Evolutionary conservation across 2,888 invertebrate genomes (phyloP).

Genomic region (Rhagium mordax): DNA sequence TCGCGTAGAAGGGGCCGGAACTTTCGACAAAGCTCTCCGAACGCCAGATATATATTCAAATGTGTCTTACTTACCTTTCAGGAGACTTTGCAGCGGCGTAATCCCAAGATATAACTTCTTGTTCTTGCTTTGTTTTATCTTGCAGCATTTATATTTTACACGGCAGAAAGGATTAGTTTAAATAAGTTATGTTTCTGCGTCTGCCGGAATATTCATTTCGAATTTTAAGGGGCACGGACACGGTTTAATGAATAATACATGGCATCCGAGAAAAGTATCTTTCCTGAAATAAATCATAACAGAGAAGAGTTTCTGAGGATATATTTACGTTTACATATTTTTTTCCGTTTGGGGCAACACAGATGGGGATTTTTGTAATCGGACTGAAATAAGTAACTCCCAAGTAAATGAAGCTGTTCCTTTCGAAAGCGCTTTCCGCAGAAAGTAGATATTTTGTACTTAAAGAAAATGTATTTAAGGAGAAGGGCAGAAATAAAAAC

Average conservation of each 20-base stretch:
- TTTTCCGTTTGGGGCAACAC: neutral
- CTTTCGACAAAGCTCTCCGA: neutral
- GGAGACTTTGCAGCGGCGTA: neutral
- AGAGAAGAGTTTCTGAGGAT: neutral
- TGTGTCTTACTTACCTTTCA: conserved; percentile 16
- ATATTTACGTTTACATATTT: conserved; percentile 4
- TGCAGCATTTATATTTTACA: conserved; percentile 46
- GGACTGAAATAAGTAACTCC: neutral
- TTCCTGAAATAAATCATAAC: conserved; percentile 20
- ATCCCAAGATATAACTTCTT: conserved; percentile 27
- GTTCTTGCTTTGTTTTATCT: conserved; percentile 26
- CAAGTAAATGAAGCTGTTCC: neutral
- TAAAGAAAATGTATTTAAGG: too few species aligned
- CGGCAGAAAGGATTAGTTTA: conserved; percentile 50
- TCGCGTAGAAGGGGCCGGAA: neutral
- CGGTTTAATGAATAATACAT: conserved; percentile 42
- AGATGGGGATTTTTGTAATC: neutral
- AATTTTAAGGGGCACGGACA: conserved; percentile 37
- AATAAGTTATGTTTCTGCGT: conserved; percentile 51
- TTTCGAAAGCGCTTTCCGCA: too few species aligned
- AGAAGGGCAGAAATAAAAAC: conserved; percentile 1
- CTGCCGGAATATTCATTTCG: conserved; percentile 45
- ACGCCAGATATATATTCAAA: conserved; percentile 11
- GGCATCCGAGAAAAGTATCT: conserved; percentile 15
- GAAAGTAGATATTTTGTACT: too few species aligned